These are phyloP conservation scores for Diadophis punctatus DNA, from an alignment of 2,113 vertebrate species.

Conservation along the genomic window DNA sequence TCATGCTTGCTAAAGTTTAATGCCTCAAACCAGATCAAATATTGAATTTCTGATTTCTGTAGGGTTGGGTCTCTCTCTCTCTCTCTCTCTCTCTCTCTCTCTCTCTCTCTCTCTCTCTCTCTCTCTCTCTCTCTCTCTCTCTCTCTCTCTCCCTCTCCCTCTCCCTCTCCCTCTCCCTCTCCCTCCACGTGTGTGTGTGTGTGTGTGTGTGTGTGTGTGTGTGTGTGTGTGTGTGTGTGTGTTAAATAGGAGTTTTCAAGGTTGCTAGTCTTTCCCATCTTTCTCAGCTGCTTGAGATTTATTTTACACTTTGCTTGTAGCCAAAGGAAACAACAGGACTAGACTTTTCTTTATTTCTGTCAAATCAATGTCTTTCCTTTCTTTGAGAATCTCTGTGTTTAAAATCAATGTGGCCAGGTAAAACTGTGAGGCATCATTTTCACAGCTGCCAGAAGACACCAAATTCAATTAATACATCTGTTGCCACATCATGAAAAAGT, in stretches of 20 bases:
- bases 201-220: too few species aligned
- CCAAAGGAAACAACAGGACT: not conserved
- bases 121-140: too few species aligned
- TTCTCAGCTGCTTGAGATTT: not conserved
- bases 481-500: not conserved
- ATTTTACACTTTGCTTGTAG: constrained; percentile 18
- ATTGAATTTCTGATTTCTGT: not conserved
- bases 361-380: constrained; percentile 28
- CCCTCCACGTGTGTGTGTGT: not conserved
- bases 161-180: too few species aligned
- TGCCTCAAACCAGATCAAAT: not conserved
- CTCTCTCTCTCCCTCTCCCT: too few species aligned
- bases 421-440: constrained; percentile 28
- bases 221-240: too few species aligned
- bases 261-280: not conserved
- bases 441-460: constrained; percentile 28
- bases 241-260: constrained; percentile 14
- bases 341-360: constrained; percentile 32
- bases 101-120: too few species aligned
- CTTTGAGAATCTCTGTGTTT: constrained; percentile 23
- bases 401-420: constrained; percentile 39
- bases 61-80: not conserved
- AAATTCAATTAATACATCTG: constrained; percentile 30
- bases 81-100: too few species aligned
- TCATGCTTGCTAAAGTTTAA: not conserved